These are phyloP conservation scores for Saccostrea echinata DNA, from an alignment of 1,140 invertebrate species.

Conservation along the genomic window DNA sequence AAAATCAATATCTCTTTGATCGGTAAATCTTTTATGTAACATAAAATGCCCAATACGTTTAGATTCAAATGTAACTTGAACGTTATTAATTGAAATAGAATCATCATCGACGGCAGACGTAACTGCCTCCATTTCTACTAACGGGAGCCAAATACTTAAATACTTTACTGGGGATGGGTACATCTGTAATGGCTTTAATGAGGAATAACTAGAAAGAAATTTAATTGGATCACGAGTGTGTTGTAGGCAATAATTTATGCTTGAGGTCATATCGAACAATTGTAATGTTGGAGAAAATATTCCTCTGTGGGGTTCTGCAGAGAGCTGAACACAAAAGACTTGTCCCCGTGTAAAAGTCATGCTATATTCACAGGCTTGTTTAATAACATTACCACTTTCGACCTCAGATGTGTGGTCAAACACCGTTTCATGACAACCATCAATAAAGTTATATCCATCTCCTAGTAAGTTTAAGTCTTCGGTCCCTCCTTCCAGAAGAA, in stretches of 20 bases:
- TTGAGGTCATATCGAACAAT: conserved; percentile 54
- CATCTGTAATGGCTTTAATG: neutral
- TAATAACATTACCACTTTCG: conserved; percentile 10
- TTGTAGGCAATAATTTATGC: conserved; percentile 57
- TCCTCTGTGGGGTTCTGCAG: conserved; percentile 56
- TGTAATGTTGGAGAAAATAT: conserved; percentile 55
- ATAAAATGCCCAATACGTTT: conserved; percentile 49
- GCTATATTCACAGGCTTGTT: conserved; percentile 26
- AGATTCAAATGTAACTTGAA: conserved; percentile 47
- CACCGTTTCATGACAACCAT: conserved; percentile 5
- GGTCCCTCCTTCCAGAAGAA: neutral
- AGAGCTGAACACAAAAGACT: conserved; percentile 57
- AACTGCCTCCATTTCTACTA: conserved; percentile 63
- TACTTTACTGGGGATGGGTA: conserved; percentile 49
- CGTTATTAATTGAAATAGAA: conserved; percentile 53
- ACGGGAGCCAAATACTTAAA: conserved; percentile 56
- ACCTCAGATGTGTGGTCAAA: conserved; percentile 16
- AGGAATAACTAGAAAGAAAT: conserved; percentile 54
- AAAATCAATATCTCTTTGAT: conserved; percentile 57
- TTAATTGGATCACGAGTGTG: conserved; percentile 60
- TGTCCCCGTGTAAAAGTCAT: conserved; percentile 50
- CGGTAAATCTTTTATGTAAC: conserved; percentile 26
- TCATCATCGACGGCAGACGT: conserved; percentile 49
- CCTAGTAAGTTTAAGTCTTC: neutral
- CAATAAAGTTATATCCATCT: conserved; percentile 28